phyloP scores from a whole-genome alignment of 2,113 vertebrate species.

The Acinonyx jubatus region DNA sequence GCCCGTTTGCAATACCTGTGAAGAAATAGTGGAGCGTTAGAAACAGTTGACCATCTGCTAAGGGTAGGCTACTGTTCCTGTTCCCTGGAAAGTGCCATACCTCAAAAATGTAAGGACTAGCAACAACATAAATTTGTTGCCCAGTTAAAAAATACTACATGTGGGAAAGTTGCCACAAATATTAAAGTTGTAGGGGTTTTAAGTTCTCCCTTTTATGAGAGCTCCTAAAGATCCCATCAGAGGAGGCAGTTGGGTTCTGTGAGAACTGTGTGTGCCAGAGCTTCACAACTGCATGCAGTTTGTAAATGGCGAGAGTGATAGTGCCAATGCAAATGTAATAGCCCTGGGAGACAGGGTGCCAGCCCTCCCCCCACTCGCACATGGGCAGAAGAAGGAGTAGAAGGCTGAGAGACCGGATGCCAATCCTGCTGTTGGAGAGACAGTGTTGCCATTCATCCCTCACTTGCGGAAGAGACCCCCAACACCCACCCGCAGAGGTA shows the following conservation, averaged over 20 bases:
- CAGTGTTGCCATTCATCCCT: neutral
- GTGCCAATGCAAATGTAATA: neutral
- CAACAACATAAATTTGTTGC: neutral
- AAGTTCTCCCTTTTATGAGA: neutral
- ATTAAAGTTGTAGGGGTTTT: neutral
- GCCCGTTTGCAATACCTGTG: conserved; percentile 59
- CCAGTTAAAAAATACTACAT: neutral
- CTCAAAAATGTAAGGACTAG: neutral
- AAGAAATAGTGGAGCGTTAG: neutral
- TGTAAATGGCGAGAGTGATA: neutral
- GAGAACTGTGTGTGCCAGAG: neutral
- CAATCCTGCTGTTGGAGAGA: neutral
- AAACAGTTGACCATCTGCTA: conserved; percentile 72
- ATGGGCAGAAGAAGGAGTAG: neutral
- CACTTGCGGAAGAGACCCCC: neutral
- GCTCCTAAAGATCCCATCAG: neutral
- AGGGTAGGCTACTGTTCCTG: conserved; percentile 51
- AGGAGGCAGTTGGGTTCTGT: neutral
- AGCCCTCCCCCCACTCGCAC: too few species aligned
- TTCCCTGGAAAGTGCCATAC: neutral
- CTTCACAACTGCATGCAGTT: neutral
- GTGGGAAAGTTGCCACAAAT: neutral
- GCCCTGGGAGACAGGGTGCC: neutral
- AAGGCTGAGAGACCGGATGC: rapidly evolving
- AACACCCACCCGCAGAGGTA: neutral